Base-by-base conservation (phyloP, 2,888 invertebrate genomes). In the Epinotia bilunana region DNA sequence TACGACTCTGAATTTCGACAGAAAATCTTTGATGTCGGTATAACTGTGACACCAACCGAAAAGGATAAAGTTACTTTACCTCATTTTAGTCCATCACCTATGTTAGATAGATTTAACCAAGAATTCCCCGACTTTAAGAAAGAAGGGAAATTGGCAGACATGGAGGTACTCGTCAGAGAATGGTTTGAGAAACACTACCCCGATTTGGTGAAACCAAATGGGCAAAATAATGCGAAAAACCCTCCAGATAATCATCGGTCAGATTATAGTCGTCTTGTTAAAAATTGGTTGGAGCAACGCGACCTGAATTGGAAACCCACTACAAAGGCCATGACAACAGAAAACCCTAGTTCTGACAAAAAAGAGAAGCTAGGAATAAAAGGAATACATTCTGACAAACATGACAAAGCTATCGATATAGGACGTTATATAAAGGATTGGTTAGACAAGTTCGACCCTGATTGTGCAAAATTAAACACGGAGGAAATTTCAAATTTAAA, bases 161-260 rank as follows among this genome's bases (percentile, higher is more conserved):
- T 46, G 20, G 43, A 12, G 16, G 43, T 13, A 0, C 9, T 46
- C 46, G 9, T 46, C 7, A 43, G n/a, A n/a, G 16, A 46, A 13
- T 63, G 63, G 63, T 63, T 63, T 46, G 63, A 46, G 5, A 63
- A 20, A 43, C 18, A 46, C 33, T 39, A 61, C 63, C 20, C 46
- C 18, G 46, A 20, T 39, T 39, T 23, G 13, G 16, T 9, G 43
- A 20, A 33, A 16, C 7, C 5, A n/a, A 53, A 5, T 53, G 16
- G 5, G n/a, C 16, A 6, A n/a, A 53, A 6, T 53, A 53, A n/a
- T 6, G n/a, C 16, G n/a, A n/a, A 53, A n/a, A 6, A 33, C 7
- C 33, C 49, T 53, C 5, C n/a, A n/a, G 49, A n/a, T 53, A 16
- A n/a, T n/a, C n/a, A 53, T 5, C 16, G 16, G n/a, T n/a, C 49